Conservation (phyloP, 2,797 vertebrate genomes). For the Xyrichtys novacula region DNA sequence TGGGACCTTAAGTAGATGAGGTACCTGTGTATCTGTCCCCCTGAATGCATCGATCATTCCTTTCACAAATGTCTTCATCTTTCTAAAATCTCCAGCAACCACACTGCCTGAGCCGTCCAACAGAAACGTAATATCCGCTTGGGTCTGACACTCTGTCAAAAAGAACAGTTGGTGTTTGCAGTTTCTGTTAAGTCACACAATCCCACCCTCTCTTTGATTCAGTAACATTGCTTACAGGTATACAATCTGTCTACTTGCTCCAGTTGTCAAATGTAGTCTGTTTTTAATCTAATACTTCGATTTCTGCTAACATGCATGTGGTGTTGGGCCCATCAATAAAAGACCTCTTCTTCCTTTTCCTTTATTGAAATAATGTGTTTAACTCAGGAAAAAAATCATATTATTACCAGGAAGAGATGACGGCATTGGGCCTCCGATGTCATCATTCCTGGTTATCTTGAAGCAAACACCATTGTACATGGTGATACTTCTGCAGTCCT, state of each 20-base stretch:
- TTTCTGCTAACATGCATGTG: neutral
- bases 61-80: slow-evolving; percentile 77
- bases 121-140: slow-evolving; percentile 80
- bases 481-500: slow-evolving; percentile 74
- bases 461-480: slow-evolving; percentile 77
- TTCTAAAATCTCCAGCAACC: rapidly evolving
- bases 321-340: neutral
- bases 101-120: slow-evolving; percentile 84
- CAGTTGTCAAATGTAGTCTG: neutral
- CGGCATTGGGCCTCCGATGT: neutral
- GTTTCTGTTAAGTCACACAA: neutral
- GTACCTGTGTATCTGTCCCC: slow-evolving; percentile 56
- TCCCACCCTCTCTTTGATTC: neutral
- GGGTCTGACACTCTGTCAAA: slow-evolving; percentile 67
- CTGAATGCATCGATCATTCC: slow-evolving; percentile 39
- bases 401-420: slow-evolving; percentile 54
- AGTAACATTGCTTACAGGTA: neutral
- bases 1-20: no score
- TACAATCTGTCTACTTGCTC: neutral
- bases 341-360: no score
- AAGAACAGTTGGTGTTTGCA: neutral
- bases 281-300: neutral
- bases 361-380: neutral
- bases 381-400: neutral
- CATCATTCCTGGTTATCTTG: rapidly evolving